phyloP scores from a whole-genome alignment of 1,140 invertebrate genomes.

The Drosophila murphyi region DNA sequence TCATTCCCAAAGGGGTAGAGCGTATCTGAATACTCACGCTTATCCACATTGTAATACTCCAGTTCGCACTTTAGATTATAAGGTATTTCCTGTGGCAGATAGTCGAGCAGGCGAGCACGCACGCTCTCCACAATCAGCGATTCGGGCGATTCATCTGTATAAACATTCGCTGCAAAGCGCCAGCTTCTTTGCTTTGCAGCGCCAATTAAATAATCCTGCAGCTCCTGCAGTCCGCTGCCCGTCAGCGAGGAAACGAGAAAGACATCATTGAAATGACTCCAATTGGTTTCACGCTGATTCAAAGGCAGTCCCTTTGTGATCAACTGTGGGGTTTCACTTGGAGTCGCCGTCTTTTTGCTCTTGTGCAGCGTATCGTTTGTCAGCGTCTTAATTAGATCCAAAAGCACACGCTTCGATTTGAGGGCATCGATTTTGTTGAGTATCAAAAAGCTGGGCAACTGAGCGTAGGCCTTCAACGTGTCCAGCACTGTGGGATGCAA shows the following conservation, averaged over 20 bases:
- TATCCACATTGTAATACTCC: slow-evolving; percentile 88
- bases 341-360: slow-evolving; percentile 19
- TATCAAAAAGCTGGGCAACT: slow-evolving; percentile 91
- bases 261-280: slow-evolving; percentile 92
- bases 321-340: not conserved
- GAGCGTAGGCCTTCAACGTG: slow-evolving; percentile 87
- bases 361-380: slow-evolving; percentile 87
- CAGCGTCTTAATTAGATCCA: slow-evolving; percentile 89
- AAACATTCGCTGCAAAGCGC: slow-evolving; percentile 87
- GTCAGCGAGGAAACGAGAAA: slow-evolving; percentile 95
- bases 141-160: slow-evolving; percentile 90
- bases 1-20: no score
- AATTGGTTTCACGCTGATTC: slow-evolving; percentile 85
- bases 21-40: slow-evolving; percentile 74
- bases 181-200: slow-evolving; percentile 88
- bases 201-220: slow-evolving; percentile 90
- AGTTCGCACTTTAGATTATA: slow-evolving; percentile 89
- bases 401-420: slow-evolving; percentile 90
- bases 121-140: slow-evolving; percentile 90
- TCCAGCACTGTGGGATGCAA: slow-evolving; percentile 90
- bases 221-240: slow-evolving; percentile 90
- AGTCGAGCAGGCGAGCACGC: slow-evolving; percentile 91
- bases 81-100: slow-evolving; percentile 92
- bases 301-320: slow-evolving; percentile 24
- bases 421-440: slow-evolving; percentile 95